Percentiles rank a stretch among this genome's conserved stretches.
Evolutionary conservation across 2,113 vertebrate species (phyloP).

Genomic region (Caloenas nicobarica): DNA sequence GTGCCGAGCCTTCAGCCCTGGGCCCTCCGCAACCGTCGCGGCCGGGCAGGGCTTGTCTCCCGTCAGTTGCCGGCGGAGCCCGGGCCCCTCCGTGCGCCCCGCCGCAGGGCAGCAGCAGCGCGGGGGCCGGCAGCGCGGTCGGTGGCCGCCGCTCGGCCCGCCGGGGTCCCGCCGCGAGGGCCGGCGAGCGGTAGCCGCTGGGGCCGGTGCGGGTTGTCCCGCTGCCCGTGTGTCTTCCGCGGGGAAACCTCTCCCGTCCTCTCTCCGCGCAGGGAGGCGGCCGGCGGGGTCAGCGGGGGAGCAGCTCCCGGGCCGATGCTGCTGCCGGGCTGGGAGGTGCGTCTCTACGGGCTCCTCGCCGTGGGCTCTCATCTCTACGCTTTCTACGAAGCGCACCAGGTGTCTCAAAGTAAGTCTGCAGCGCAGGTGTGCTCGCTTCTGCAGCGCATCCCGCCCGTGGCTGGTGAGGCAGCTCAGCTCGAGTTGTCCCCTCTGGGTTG

Average conservation of each 20-base stretch:
- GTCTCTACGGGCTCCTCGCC: conserved; percentile 61
- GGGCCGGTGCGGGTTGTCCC: background rate
- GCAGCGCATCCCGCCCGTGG: background rate
- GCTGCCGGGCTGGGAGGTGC: conserved; percentile 74
- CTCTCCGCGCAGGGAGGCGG: background rate
- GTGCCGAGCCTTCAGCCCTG: background rate
- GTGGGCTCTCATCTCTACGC: conserved; percentile 78
- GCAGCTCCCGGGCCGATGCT: background rate
- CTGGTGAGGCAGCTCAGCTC: background rate
- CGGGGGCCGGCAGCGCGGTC: background rate
- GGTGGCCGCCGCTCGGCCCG: background rate
- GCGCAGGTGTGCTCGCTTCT: background rate
- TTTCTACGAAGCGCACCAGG: conserved; percentile 77
- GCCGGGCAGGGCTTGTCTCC: background rate
- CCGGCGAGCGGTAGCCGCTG: no score
- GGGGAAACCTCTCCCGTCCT: background rate
- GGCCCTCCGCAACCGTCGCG: background rate
- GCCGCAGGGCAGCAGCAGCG: background rate
- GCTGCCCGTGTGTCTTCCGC: background rate
- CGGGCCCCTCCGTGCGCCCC: background rate
- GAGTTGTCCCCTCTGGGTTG: background rate
- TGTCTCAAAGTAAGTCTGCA: conserved; percentile 72
- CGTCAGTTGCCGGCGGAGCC: background rate
- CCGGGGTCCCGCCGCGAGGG: background rate
- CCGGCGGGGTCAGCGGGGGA: background rate